Percentiles rank a stretch among this genome's conserved stretches.
Conservation (phyloP, 2,888 invertebrate genomes). For the Stenotaenia linearis region DNA sequence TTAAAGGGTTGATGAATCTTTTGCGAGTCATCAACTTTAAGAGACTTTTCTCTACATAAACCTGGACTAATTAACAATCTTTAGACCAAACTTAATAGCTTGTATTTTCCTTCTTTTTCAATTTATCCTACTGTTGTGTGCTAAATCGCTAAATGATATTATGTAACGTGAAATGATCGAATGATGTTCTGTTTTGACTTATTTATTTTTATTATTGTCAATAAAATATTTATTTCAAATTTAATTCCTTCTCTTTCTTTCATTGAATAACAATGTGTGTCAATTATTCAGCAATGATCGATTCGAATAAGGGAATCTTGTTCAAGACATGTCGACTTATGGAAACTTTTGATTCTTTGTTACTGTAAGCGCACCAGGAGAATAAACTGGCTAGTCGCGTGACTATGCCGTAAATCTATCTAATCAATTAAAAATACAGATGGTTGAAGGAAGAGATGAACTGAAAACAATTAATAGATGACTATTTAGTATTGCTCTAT, state of each 20-base stretch:
- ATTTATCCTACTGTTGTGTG: neutral
- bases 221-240: neutral
- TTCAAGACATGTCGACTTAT: no score
- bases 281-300: no score
- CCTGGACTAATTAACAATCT: conserved; percentile 1
- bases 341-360: no score
- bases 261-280: neutral
- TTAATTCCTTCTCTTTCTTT: neutral
- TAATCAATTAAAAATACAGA: no score
- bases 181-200: neutral
- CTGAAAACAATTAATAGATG: no score
- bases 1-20: neutral
- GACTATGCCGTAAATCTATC: no score
- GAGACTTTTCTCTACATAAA: neutral
- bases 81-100: neutral
- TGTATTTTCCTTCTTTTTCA: neutral
- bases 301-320: no score
- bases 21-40: neutral
- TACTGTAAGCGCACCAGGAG: no score
- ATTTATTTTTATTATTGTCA: neutral
- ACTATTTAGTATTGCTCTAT: no score
- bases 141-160: neutral
- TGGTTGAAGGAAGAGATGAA: no score
- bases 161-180: neutral
- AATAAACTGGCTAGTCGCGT: no score